phyloP scores from a whole-genome alignment of 1,140 invertebrate species.

The Heliconius nattereri region DNA sequence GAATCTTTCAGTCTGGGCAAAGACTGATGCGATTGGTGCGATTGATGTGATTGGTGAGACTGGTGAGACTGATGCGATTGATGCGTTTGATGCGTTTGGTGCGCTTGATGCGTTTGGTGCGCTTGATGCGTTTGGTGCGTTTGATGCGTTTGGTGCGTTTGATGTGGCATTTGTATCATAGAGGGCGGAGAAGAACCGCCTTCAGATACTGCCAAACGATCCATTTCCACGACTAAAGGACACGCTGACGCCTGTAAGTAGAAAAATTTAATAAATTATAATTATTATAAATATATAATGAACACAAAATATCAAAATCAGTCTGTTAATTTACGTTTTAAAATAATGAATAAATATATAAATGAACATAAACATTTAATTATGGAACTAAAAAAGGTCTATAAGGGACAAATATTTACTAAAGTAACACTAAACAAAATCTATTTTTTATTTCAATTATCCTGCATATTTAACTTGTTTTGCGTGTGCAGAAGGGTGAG shows the following conservation, averaged over 20 bases:
- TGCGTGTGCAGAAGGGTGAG: no score
- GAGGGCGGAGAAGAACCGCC: slow-evolving; percentile 55
- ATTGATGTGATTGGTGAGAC: neutral
- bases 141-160: slow-evolving; percentile 40
- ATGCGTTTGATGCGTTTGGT: slow-evolving; percentile 8
- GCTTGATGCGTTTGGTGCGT: slow-evolving; percentile 32
- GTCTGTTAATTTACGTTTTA: no score
- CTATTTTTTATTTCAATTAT: no score
- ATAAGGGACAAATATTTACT: neutral
- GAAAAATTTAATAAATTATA: no score
- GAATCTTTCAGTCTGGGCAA: slow-evolving; percentile 63
- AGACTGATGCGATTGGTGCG: slow-evolving; percentile 33
- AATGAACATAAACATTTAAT: neutral
- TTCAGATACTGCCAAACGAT: slow-evolving; percentile 60
- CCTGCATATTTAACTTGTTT: no score
- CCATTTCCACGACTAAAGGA: slow-evolving; percentile 58
- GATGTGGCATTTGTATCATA: slow-evolving; percentile 43
- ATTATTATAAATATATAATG: no score
- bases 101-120: slow-evolving; percentile 31
- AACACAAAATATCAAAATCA: no score
- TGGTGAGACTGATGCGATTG: neutral
- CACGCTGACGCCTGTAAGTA: slow-evolving; percentile 44
- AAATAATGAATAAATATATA: neutral
- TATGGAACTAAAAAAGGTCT: neutral
- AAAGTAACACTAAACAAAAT: neutral